Evolutionary conservation across 2,797 vertebrate species (phyloP).

Genomic region (Siniperca scherzeri): DNA sequence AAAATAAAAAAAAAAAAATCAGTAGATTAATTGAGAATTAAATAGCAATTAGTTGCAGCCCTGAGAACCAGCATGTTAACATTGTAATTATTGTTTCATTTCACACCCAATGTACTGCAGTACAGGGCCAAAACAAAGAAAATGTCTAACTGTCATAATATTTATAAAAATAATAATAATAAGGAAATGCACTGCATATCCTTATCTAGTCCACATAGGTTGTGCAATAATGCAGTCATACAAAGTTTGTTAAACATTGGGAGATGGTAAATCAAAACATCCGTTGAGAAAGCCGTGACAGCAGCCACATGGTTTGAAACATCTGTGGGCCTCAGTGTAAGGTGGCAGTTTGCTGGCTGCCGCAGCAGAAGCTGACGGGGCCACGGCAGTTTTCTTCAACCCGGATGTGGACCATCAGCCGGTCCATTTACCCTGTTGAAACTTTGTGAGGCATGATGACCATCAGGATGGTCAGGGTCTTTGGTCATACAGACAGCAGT

Average conservation of each 20-base stretch:
- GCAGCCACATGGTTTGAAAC: background rate
- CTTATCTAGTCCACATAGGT: background rate
- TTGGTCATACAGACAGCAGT: conserved; percentile 68
- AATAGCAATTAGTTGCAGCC: background rate
- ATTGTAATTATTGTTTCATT: background rate
- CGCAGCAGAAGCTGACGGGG: conserved; percentile 19
- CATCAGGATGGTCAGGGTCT: conserved; percentile 54
- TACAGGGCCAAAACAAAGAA: background rate
- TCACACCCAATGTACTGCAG: background rate
- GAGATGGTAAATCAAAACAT: background rate
- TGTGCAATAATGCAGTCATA: background rate
- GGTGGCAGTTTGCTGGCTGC: conserved; percentile 9
- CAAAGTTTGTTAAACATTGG: background rate
- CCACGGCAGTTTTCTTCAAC: conserved; percentile 54
- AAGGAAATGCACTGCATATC: background rate
- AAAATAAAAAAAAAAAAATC: background rate
- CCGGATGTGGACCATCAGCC: conserved; percentile 77
- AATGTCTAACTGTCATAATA: background rate
- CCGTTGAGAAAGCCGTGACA: background rate
- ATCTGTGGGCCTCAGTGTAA: conserved; percentile 7
- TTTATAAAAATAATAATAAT: background rate
- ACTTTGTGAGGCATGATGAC: conserved; percentile 75
- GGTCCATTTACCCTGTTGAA: conserved; percentile 77
- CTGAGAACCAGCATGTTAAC: background rate
- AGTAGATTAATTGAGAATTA: background rate